These are phyloP conservation scores for Spheniscus humboldti DNA, from an alignment of 2,797 vertebrate genomes.

Conservation along the genomic window DNA sequence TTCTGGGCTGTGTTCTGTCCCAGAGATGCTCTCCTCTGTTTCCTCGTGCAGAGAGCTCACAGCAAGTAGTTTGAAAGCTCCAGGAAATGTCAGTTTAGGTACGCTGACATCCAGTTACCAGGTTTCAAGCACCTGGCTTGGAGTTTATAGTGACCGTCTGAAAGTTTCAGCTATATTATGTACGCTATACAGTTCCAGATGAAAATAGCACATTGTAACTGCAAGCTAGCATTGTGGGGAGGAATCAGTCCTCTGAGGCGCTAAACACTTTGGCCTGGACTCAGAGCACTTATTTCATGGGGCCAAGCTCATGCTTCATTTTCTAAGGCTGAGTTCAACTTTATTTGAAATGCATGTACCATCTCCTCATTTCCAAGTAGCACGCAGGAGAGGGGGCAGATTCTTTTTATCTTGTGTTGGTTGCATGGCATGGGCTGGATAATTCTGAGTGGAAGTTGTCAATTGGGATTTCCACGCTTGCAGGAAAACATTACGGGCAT, in stretches of 20 bases:
- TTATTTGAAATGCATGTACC: background rate
- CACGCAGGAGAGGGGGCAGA: background rate
- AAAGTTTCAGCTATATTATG: background rate
- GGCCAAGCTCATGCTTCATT: background rate
- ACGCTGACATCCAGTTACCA: background rate
- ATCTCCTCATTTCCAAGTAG: background rate
- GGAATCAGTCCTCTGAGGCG: background rate
- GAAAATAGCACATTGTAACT: background rate
- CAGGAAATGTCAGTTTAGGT: background rate
- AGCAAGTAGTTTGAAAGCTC: background rate
- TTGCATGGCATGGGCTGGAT: background rate
- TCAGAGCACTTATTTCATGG: background rate
- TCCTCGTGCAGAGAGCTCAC: background rate
- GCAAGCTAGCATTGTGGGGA: background rate
- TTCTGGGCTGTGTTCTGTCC: background rate
- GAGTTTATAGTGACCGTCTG: background rate
- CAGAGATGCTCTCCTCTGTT: background rate
- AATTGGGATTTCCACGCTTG: accelerated
- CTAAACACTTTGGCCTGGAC: background rate
- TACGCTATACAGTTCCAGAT: background rate
- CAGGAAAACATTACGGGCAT: background rate
- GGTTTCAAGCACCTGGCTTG: background rate
- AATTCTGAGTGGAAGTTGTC: background rate
- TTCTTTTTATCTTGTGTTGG: background rate
- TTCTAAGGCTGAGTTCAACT: background rate